Conservation (phyloP, 2,113 vertebrate genomes). For the Oxyruncus cristatus region DNA sequence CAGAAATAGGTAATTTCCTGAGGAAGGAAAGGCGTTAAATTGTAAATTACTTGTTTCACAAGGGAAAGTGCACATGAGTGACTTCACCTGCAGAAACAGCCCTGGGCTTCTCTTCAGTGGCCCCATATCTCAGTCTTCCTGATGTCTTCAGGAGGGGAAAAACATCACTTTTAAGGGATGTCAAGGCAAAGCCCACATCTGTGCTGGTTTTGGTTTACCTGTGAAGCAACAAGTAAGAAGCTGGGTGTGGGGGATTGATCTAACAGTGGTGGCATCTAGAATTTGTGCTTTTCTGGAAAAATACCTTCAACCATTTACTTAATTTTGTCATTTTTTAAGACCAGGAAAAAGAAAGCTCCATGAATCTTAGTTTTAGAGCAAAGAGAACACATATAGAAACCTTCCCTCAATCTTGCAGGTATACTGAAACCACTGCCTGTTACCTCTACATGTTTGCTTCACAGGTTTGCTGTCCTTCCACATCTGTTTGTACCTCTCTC, state of each 20-base stretch:
- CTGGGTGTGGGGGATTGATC: background rate
- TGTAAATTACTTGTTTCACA: background rate
- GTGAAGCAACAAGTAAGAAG: background rate
- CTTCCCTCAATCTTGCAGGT: background rate
- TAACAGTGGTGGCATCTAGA: background rate
- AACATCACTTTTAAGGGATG: background rate
- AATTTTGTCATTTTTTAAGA: background rate
- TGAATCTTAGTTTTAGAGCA: background rate
- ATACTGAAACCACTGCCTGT: background rate
- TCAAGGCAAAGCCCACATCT: background rate
- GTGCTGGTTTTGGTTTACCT: background rate
- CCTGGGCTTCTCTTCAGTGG: background rate
- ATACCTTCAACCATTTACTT: background rate
- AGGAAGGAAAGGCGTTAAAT: background rate
- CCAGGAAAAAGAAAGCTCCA: background rate
- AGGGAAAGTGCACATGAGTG: background rate
- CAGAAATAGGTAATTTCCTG: background rate
- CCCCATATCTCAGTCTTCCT: background rate
- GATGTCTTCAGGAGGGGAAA: background rate
- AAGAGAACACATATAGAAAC: background rate
- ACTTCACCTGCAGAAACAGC: background rate
- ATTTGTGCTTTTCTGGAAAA: background rate
- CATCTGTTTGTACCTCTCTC: background rate
- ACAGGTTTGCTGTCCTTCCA: background rate
- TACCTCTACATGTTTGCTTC: background rate